Evolutionary conservation across 2,888 invertebrate genomes (phyloP).

Genomic region (Drosophila sordidula): DNA sequence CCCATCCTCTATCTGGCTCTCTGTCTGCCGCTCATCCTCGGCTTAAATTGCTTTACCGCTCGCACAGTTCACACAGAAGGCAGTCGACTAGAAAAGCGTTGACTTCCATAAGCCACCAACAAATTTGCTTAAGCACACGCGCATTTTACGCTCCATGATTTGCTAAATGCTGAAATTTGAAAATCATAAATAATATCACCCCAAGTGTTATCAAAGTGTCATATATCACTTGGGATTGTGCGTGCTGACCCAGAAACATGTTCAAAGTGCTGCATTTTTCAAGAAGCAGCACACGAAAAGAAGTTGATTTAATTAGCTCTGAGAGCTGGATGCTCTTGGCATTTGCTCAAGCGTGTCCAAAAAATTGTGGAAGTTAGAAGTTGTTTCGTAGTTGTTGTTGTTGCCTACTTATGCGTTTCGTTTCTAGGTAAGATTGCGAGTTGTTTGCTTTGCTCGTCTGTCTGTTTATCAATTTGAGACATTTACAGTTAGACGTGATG

Average conservation of each 20-base stretch:
- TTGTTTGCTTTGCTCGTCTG: slow-evolving; percentile 46
- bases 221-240: slow-evolving; percentile 69
- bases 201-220: slow-evolving; percentile 34
- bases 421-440: slow-evolving; percentile 43
- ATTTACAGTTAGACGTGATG: slow-evolving; percentile 68
- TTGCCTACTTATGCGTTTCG: slow-evolving; percentile 36
- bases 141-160: slow-evolving; percentile 73
- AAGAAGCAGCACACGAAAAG: slow-evolving; percentile 38
- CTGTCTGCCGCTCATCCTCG: neutral
- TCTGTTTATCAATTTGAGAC: slow-evolving; percentile 68
- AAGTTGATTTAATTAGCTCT: slow-evolving; percentile 68
- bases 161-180: slow-evolving; percentile 53
- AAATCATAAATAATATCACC: slow-evolving; percentile 66
- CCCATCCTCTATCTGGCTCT: slow-evolving; percentile 8
- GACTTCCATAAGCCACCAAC: slow-evolving; percentile 67
- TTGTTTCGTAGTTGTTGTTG: slow-evolving; percentile 15
- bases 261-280: slow-evolving; percentile 37
- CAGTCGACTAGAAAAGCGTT: slow-evolving; percentile 68
- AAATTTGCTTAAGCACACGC: slow-evolving; percentile 58
- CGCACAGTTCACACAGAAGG: slow-evolving; percentile 66
- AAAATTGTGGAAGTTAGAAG: slow-evolving; percentile 42
- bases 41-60: neutral
- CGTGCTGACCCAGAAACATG: slow-evolving; percentile 70
- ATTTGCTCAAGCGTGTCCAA: slow-evolving; percentile 67
- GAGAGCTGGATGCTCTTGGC: slow-evolving; percentile 44